phyloP scores from a whole-genome alignment of 2,113 vertebrate species.

The Sphaerodactylus townsendi region DNA sequence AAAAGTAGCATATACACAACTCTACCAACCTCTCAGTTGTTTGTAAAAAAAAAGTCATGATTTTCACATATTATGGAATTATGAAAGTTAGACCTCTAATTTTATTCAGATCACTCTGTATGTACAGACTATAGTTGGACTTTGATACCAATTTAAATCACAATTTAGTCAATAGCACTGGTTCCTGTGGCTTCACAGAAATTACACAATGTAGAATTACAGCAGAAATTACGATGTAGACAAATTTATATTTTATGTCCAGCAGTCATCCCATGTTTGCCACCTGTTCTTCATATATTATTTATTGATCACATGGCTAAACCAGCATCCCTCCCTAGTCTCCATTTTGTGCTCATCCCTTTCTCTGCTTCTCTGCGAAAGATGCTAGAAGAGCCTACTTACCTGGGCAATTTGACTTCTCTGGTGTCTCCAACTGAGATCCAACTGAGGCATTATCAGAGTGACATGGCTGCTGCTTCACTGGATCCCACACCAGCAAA shows the following conservation, averaged over 20 bases:
- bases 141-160: neutral
- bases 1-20: too few species aligned
- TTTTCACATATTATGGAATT: neutral
- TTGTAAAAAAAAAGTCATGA: neutral
- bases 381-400: neutral
- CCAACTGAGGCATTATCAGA: neutral
- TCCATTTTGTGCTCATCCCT: too few species aligned
- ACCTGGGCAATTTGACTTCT: neutral
- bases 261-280: neutral
- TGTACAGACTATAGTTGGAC: neutral
- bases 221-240: too few species aligned
- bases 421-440: neutral
- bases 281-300: neutral
- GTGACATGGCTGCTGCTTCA: neutral
- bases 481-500: neutral
- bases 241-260: neutral
- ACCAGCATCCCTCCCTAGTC: neutral
- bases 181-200: neutral
- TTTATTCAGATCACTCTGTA: neutral
- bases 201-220: too few species aligned
- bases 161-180: neutral
- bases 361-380: neutral
- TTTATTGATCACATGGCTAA: neutral
- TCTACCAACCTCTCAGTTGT: neutral
- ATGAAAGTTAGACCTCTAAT: neutral